Percentiles rank a stretch among this genome's conserved stretches.
phyloP scores from a whole-genome alignment of 2,888 invertebrate genomes.

The Gymnoscelis rufifasciata region DNA sequence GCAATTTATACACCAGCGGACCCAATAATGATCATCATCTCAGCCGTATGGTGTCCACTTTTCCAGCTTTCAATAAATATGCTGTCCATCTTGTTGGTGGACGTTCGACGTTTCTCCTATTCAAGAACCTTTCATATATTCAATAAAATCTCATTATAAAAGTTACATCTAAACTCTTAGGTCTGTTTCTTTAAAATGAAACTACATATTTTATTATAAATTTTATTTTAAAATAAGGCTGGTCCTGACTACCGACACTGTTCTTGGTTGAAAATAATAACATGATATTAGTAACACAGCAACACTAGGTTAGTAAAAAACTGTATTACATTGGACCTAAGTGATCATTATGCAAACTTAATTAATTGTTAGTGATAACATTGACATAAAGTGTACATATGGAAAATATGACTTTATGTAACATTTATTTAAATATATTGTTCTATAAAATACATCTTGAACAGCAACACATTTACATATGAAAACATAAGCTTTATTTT shows the following conservation, averaged over 20 bases:
- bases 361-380: neutral
- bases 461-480: slow-evolving; percentile 16
- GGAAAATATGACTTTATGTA: slow-evolving; percentile 1
- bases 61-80: too few relatives aligned
- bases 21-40: too few relatives aligned
- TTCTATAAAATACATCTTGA: slow-evolving; percentile 14
- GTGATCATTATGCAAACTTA: slow-evolving; percentile 15
- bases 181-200: too few relatives aligned
- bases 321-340: neutral
- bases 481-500: slow-evolving; percentile 6
- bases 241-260: slow-evolving; percentile 15
- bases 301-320: slow-evolving; percentile 11
- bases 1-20: too few relatives aligned
- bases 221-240: slow-evolving; percentile 26
- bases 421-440: slow-evolving; percentile 6
- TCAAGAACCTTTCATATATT: too few relatives aligned
- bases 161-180: too few relatives aligned
- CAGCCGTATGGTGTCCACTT: too few relatives aligned
- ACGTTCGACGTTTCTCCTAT: too few relatives aligned
- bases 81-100: too few relatives aligned
- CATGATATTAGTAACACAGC: slow-evolving; percentile 26
- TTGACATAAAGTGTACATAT: slow-evolving; percentile 5
- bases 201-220: slow-evolving; percentile 18
- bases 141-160: too few relatives aligned
- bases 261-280: slow-evolving; percentile 18